phyloP scores from a whole-genome alignment of 2,113 vertebrate genomes.

The Okapia johnstoni region DNA sequence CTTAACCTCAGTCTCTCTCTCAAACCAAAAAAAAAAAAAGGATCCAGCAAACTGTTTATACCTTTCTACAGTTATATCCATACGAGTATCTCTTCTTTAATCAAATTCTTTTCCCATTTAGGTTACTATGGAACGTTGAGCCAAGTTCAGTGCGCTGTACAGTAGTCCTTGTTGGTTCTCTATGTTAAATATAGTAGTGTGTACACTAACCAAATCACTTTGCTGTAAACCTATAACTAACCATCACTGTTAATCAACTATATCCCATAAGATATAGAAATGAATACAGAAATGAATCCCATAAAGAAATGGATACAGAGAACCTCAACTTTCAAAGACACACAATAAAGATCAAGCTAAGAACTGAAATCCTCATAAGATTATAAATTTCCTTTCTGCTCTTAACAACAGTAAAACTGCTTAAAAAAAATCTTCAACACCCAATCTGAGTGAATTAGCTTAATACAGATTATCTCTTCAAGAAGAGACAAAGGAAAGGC shows the following conservation, averaged over 20 bases:
- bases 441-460: not conserved
- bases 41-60: not conserved
- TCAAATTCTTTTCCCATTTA: not conserved
- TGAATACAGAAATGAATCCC: not conserved
- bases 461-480: not conserved
- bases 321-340: not conserved
- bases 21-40: not conserved
- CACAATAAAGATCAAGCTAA: not conserved
- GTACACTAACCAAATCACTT: not conserved
- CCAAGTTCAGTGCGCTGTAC: not conserved
- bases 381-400: not conserved
- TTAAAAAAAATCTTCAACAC: conserved; percentile 1
- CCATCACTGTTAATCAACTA: not conserved
- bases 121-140: not conserved
- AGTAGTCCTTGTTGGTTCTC: not conserved
- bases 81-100: not conserved
- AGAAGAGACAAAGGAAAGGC: conserved; percentile 11
- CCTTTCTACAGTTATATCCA: no score
- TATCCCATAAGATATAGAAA: not conserved
- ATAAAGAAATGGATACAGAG: not conserved
- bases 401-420: not conserved
- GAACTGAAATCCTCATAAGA: not conserved
- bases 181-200: not conserved
- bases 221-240: not conserved
- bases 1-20: not conserved